These are phyloP conservation scores for Mesorhabditis belari DNA, from an alignment of 2,888 invertebrate genomes.

Conservation along the genomic window DNA sequence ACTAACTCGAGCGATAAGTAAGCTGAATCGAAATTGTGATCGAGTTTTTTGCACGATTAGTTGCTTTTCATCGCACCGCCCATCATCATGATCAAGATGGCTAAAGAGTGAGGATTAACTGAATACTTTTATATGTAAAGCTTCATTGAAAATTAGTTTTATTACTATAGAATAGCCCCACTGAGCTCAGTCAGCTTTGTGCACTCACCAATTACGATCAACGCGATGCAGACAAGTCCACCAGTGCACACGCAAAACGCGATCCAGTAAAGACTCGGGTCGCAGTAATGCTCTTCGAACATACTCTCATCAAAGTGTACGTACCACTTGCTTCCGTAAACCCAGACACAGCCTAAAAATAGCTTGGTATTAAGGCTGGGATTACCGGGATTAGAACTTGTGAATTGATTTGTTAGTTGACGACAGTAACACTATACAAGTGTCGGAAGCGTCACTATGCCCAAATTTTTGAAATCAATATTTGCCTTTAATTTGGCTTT, in stretches of 20 bases:
- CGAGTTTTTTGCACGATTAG: no score
- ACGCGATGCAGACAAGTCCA: conserved; percentile 13
- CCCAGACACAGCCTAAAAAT: conserved; percentile 45
- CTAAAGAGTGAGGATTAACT: no score
- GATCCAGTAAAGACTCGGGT: conserved; percentile 28
- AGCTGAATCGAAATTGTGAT: no score
- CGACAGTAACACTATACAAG: no score
- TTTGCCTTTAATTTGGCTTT: no score
- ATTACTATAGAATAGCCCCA: no score
- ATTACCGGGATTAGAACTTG: no score
- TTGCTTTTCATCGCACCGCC: neutral
- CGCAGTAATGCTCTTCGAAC: conserved; percentile 39
- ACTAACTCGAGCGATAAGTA: no score
- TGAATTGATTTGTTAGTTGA: no score
- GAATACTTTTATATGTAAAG: neutral
- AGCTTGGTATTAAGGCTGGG: no score
- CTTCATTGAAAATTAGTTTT: neutral
- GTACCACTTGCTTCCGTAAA: conserved; percentile 36
- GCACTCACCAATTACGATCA: neutral
- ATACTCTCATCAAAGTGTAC: conserved; percentile 40
- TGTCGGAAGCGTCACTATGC: no score
- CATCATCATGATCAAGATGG: neutral
- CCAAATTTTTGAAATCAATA: no score
- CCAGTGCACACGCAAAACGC: conserved; percentile 27
- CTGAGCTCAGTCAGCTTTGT: neutral